These are phyloP conservation scores for Malurus leucopterus DNA, from an alignment of 2,797 vertebrate genomes.

Conservation along the genomic window DNA sequence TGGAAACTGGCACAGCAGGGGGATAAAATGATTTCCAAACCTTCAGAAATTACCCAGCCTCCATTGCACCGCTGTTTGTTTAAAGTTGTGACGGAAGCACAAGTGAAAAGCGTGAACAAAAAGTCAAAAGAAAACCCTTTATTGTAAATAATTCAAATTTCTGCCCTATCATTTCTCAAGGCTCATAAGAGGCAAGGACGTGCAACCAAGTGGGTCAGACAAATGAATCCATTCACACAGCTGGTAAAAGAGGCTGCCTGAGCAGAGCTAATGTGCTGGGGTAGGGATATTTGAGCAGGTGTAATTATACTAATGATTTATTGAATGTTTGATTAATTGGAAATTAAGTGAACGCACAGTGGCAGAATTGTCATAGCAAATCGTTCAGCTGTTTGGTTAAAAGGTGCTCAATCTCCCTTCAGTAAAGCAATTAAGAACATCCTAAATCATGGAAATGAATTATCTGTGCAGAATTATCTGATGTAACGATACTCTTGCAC, in stretches of 20 bases:
- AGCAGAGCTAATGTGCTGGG: slow-evolving; percentile 63
- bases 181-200: slow-evolving; percentile 49
- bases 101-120: slow-evolving; percentile 46
- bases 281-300: slow-evolving; percentile 65
- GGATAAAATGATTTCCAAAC: slow-evolving; percentile 70
- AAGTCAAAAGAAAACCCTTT: slow-evolving; percentile 53
- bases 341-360: slow-evolving; percentile 76
- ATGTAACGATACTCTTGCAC: background rate
- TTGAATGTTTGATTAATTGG: slow-evolving; percentile 81
- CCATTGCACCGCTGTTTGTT: slow-evolving; percentile 52
- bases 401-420: slow-evolving; percentile 69
- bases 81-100: slow-evolving; percentile 62
- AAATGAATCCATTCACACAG: slow-evolving; percentile 61
- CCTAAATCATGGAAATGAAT: slow-evolving; percentile 67
- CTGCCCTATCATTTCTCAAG: slow-evolving; percentile 67
- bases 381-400: slow-evolving; percentile 74
- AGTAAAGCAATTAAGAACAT: slow-evolving; percentile 72
- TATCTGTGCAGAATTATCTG: slow-evolving; percentile 6
- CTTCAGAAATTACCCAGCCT: slow-evolving; percentile 72
- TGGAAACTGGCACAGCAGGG: slow-evolving; percentile 67
- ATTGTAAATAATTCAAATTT: slow-evolving; percentile 74
- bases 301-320: slow-evolving; percentile 81
- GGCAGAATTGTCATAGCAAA: slow-evolving; percentile 76
- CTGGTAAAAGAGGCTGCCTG: slow-evolving; percentile 41
- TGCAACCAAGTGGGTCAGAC: slow-evolving; percentile 71